Conservation (phyloP, 2,113 vertebrate species). For the Urocynchramus pylzowi region DNA sequence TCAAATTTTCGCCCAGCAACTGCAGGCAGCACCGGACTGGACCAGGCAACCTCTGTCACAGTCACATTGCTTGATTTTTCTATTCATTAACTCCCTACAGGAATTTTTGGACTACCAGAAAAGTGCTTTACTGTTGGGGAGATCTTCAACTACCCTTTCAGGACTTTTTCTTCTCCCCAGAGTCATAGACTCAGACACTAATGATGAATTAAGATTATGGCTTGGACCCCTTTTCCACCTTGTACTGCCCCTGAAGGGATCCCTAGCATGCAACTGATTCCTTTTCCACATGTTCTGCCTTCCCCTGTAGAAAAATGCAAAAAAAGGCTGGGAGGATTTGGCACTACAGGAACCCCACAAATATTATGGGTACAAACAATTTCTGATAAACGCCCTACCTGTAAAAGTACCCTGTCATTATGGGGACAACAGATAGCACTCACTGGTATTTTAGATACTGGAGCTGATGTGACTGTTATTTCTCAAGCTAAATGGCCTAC, state of each 20-base stretch:
- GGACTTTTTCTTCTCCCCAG: no score
- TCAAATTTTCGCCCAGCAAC: neutral
- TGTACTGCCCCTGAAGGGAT: neutral
- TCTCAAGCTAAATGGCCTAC: neutral
- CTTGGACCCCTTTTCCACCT: no score
- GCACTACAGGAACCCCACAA: neutral
- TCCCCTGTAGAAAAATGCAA: neutral
- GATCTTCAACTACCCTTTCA: neutral
- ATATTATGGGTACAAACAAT: neutral
- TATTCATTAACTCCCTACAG: neutral
- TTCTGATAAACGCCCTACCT: neutral
- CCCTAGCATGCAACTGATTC: neutral
- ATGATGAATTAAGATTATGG: neutral
- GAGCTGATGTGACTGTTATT: neutral
- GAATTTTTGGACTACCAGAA: neutral
- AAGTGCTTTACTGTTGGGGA: neutral
- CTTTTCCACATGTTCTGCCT: neutral
- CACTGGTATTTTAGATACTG: neutral
- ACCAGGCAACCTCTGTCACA: neutral
- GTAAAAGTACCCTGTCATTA: neutral
- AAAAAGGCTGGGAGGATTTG: neutral
- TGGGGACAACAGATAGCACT: neutral
- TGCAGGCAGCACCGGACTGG: rapidly evolving
- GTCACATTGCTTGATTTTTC: neutral
- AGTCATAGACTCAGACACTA: neutral